Evolutionary conservation across 2,113 vertebrate genomes (phyloP), one percentile per base, ranked within the genome.

Genomic region (Fulica atra): DNA sequence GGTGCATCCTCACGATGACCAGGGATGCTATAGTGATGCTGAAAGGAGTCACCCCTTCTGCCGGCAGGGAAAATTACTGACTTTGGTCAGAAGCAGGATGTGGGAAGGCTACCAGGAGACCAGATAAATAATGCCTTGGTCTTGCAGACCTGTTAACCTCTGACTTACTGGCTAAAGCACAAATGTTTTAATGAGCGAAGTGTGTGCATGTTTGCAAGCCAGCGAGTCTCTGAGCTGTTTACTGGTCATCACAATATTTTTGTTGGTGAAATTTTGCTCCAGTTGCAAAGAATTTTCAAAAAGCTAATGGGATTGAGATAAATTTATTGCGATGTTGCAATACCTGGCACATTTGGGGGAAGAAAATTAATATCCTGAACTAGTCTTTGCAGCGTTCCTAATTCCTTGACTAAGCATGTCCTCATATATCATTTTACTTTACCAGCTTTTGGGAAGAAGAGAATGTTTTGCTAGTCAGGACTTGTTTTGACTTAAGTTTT

Each of bases 401-500:
- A 69, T 89, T 87, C 89, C 84, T 96, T 96, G 83, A 86, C 84
- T 91, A 88, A 96, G 91, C 89, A 92, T 0, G 24, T 93, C 84
- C 85, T 95, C 84, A 83, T 92, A 78, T 85, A 96, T 95, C 74
- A 89, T 92, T 94, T 82, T 73, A 44, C 81, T 96, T 95, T 80
- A 91, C 89, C 93, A 91, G 88, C 89, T 95, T 95, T 96, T 86
- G 79, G 78, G 79, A 96, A 91, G 92, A 81, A 83, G 89, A 86
- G 68, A 86, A 61, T 71, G 69, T 96, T 96, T 93, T 95, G 68
- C 96, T 95, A 96, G 96, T 94, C 66, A 31, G 40, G 71, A 88
- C 96, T 95, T 96, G 95, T 91, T 94, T 95, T 86, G 87, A 88
- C 91, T 95, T 85, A 69, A 46, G 76, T 86, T 91, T 95, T 96